Evolutionary conservation across 2,888 invertebrate species (phyloP), one percentile per base, ranked within the genome.

Genomic region (Diadegma fenestrale): DNA sequence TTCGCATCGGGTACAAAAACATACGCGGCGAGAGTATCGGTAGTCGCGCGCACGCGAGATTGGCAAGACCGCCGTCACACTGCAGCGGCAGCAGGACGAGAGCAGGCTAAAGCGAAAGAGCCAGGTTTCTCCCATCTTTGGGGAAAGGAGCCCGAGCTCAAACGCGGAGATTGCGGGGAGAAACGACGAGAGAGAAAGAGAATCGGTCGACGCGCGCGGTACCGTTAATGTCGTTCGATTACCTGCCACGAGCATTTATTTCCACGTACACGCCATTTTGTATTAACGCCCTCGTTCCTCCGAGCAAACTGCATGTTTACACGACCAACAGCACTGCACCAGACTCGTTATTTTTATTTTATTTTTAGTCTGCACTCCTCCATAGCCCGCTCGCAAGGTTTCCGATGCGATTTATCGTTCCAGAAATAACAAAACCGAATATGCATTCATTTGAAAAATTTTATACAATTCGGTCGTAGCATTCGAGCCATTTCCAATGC

Each of bases 201-300:
- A 64, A 48, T n/a, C 26, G 51, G 22, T 48, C 48, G 66, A 76
- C 12, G 71, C 33, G 33, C 33, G 33, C 33, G 33, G 77, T 86
- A 87, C 87, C 85, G 87, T 87, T 87, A 86, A 82, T 87, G 85
- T 80, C 83, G 86, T 84, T 86, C 86, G 86, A 86, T 86, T 82
- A 83, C 73, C 73, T 45, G 22, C 66, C 19, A 58, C 51, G 54
- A 64, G 48, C 79, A 51, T 80, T 73, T 64, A 51, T 80, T 73
- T 64, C 51, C 64, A 48, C 33, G 43, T 63, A 79, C 63, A 45
- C 64, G n/a, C 54, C 43, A 63, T 82, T 81, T 79, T 66, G 73
- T 54, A 22, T 73, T 41, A 73, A 83, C 80, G 86, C 77, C 80
- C 82, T 82, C 82, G 77, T 83, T 86, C 43, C 45, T 71, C 45